A percentile compares a stretch with the other conserved stretches of the same genome.
phyloP scores from a whole-genome alignment of 2,888 invertebrate genomes.

The Parochlus steinenii region DNA sequence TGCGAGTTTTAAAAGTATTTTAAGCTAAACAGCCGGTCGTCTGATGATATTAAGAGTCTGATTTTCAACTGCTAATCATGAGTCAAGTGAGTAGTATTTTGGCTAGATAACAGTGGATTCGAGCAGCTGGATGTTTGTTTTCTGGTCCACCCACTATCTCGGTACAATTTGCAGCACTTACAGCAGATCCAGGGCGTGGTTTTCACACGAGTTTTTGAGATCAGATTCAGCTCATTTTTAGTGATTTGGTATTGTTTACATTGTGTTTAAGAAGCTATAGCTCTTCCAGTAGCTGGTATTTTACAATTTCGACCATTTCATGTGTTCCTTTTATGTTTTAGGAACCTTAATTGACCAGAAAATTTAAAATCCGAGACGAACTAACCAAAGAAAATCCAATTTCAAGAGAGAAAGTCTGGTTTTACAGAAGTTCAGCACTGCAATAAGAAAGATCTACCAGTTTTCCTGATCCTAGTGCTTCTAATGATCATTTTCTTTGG shows the following conservation, averaged over 20 bases:
- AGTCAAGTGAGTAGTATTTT: too few relatives aligned
- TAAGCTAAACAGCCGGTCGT: background rate
- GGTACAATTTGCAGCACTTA: background rate
- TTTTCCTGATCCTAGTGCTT: background rate
- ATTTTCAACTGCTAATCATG: too few relatives aligned
- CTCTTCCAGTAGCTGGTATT: background rate
- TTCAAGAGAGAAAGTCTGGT: too few relatives aligned
- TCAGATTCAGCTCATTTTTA: background rate
- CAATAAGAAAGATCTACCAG: background rate
- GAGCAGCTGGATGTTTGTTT: background rate
- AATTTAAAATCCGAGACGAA: background rate
- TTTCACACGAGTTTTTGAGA: conserved; percentile 1
- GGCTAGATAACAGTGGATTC: conserved; percentile 5
- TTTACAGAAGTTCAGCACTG: too few relatives aligned
- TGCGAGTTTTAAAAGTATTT: background rate
- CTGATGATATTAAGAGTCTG: background rate
- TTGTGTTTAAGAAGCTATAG: background rate
- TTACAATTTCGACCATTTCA: background rate
- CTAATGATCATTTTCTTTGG: background rate
- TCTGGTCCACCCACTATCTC: background rate
- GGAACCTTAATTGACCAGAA: background rate
- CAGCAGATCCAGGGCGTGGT: conserved; percentile 3
- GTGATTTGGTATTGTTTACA: conserved; percentile 7
- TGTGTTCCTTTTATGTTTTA: conserved; percentile 3
- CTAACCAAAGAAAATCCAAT: background rate